Base-by-base conservation (phyloP, 2,113 vertebrate genomes). In the Otolemur garnettii region DNA sequence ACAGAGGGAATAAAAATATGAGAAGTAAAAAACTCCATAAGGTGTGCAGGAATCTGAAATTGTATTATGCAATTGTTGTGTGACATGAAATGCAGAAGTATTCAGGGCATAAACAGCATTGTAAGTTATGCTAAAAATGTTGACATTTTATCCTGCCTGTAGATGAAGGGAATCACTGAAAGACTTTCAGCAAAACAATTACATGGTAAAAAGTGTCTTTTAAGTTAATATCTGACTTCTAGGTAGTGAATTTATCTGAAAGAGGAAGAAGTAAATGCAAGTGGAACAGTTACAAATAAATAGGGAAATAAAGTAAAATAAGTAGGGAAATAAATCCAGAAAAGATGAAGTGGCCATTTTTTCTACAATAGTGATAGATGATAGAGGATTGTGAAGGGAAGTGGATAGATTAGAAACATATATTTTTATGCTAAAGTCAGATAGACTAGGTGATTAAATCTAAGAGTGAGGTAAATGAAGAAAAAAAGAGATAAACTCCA, bases 131-230 rank as follows among this genome's bases (percentile, higher is more conserved):
- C 42, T 57, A 91, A 50, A 42, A 57, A 35, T 7, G 72, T 59
- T 45, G 15, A 42, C 88, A 22, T 64, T 75, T 66, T 79, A 78
- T 33, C 22, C 12, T 55, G 17, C 7, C 22, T 62, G 0, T 45
- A 42, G 33, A 26, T n/a, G 78, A 66, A 82, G 28, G 9, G 28
- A 60, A 19, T 88, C 59, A 28, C 8, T 57, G 68, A 89, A 35
- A 69, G 50, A 77, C 80, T 87, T 96, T 26, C 89, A 88, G 14
- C 4, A 62, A 91, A 74, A 78, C 24, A 87, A 79, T 91, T 53
- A 74, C n/a, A 50, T 60, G 10, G 59, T 19, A 82, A 75, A 7
- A 59, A 64, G 26, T 74, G 15, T 10, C 57, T 77, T 62, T 85
- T 71, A 62, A 79, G 55, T 59, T 50, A 26, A 50, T 91, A 26